A percentile compares a stretch with the other conserved stretches of the same genome.
phyloP scores from a whole-genome alignment of 2,888 invertebrate species.

The Pecten maximus region DNA sequence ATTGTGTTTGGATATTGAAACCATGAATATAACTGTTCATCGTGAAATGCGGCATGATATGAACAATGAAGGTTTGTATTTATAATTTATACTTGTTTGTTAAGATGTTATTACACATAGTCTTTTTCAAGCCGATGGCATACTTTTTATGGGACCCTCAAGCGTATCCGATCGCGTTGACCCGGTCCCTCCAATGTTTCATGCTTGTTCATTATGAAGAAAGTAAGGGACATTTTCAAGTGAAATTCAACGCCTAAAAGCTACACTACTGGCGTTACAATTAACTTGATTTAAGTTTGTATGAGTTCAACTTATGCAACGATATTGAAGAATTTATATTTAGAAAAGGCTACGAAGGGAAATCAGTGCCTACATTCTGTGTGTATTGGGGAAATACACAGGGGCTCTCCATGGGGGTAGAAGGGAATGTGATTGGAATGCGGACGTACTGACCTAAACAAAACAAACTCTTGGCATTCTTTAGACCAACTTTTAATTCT shows the following conservation, averaged over 20 bases:
- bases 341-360: neutral
- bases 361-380: conserved; percentile 23
- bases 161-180: conserved; percentile 30
- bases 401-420: neutral
- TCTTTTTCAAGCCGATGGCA: conserved; percentile 18
- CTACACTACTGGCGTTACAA: neutral
- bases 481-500: neutral
- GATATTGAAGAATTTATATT: neutral
- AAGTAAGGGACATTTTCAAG: neutral
- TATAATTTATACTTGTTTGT: neutral
- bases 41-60: conserved; percentile 4
- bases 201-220: conserved; percentile 31
- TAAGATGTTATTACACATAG: neutral
- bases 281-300: neutral
- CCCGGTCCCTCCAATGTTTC: conserved; percentile 28
- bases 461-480: conserved; percentile 2
- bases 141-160: conserved; percentile 33
- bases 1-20: conserved; percentile 53
- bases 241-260: neutral
- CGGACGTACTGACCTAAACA: conserved; percentile 35
- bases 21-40: conserved; percentile 36
- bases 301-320: neutral
- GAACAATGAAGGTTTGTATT: conserved; percentile 19
- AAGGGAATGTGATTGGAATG: conserved; percentile 25
- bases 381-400: conserved; percentile 29